Evolutionary conservation across 2,113 vertebrate species (phyloP).

Genomic region (Balaeniceps rex): DNA sequence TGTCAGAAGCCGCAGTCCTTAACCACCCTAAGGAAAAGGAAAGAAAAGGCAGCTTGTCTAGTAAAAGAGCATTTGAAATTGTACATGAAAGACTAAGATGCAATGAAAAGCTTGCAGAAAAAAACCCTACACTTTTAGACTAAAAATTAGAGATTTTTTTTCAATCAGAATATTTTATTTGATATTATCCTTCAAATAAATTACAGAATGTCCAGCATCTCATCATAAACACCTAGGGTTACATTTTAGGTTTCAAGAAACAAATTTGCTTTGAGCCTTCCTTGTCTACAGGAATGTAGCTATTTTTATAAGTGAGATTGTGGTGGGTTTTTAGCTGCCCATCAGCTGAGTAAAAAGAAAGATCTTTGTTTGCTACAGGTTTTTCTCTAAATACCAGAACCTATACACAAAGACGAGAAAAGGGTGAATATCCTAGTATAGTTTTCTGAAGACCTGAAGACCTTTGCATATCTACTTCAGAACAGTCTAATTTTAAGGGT

Average conservation of each 20-base stretch:
- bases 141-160: not conserved
- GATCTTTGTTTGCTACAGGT: not conserved
- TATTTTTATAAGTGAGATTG: not conserved
- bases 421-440: not conserved
- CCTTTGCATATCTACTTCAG: not conserved
- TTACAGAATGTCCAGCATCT: not conserved
- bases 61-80: not conserved
- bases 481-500: not conserved
- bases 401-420: not conserved
- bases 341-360: not conserved
- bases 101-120: not conserved
- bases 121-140: rapidly evolving
- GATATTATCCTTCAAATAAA: not conserved
- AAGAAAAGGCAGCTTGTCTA: not conserved
- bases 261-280: not conserved
- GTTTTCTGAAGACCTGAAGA: not conserved
- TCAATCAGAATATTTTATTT: not conserved
- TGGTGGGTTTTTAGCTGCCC: not conserved
- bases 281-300: not conserved
- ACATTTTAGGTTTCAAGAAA: not conserved
- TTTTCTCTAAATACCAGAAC: not conserved
- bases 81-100: not conserved
- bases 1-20: not conserved
- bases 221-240: not conserved
- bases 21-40: not conserved